Evolutionary conservation across 2,888 invertebrate genomes (phyloP), one percentile per base, ranked within the genome.

Genomic region (Phengaris alcon): DNA sequence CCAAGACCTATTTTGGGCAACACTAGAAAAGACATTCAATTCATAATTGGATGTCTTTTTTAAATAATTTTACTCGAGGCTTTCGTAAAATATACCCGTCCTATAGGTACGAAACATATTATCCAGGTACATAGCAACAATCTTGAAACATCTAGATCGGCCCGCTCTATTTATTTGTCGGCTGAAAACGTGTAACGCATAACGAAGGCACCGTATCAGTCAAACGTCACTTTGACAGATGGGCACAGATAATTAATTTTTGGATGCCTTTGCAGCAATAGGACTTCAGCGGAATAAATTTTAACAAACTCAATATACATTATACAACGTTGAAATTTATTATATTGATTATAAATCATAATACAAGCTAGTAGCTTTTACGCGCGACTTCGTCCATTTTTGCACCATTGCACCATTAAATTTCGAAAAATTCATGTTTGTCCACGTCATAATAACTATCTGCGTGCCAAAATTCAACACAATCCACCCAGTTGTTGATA

Each of bases 161-260:
- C 35, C 13, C 12, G 35, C 35, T 64, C 64, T 64, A 15, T 69
- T 48, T 48, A 69, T 69, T 69, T 15, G 15, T 6, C 35, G 52
- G n/a, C 72, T 72, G 35, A 72, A 72, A 51, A 51, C 51, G 48
- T 51, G 69, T 48, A 22, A 70, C 48, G 70, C 52, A 12, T 15
- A 72, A 70, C 48, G 51, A 70, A 54, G 72, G 72, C 12, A 72
- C 52, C 72, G 35, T 72, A 72, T 72, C 52, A 54, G 12, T 72
- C 72, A 72, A 72, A 72, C 72, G 72, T 72, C 72, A 72, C 72
- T 72, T 72, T 72, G 52, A 72, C 72, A 52, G 72, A 72, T 72
- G 72, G 12, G 52, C 22, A 72, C 72, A 72, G 54, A 72, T 35
- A 72, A 72, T 72, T 54, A 72, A 54, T 54, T 72, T 72, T 15